phyloP scores from a whole-genome alignment of 1,140 invertebrate species.

The Drosophila neocordata region DNA sequence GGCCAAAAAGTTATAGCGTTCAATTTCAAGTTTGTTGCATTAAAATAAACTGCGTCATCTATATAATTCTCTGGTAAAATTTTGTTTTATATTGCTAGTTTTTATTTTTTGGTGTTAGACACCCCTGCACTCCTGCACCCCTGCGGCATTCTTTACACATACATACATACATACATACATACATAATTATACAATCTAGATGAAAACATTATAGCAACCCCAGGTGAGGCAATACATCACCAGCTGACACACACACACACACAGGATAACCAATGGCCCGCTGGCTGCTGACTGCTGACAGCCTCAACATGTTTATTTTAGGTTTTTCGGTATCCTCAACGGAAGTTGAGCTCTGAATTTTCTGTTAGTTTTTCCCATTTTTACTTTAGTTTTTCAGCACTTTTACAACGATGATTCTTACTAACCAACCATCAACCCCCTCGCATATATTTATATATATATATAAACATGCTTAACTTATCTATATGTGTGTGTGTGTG shows the following conservation, averaged over 20 bases:
- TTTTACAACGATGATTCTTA: background rate
- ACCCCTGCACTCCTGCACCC: no score
- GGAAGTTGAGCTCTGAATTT: background rate
- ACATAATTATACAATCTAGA: slow-evolving; percentile 30
- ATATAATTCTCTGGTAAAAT: slow-evolving; percentile 4
- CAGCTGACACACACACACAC: slow-evolving; percentile 31
- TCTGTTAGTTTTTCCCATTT: slow-evolving; percentile 5
- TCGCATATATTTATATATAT: no score
- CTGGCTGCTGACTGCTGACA: slow-evolving; percentile 15
- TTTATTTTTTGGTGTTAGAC: no score
- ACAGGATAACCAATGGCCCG: slow-evolving; percentile 6
- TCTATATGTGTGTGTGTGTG: background rate
- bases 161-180: background rate
- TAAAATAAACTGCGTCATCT: slow-evolving; percentile 9
- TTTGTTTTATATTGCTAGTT: background rate
- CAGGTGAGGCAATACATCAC: slow-evolving; percentile 39
- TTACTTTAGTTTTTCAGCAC: background rate
- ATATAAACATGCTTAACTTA: no score
- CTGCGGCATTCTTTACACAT: no score
- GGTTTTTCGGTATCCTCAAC: slow-evolving; percentile 5
- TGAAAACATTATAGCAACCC: slow-evolving; percentile 1
- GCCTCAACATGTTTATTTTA: slow-evolving; percentile 16
- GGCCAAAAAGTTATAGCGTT: background rate
- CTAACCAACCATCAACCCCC: slow-evolving; percentile 17
- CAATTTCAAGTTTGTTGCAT: background rate